A percentile compares a stretch with the other conserved stretches of the same genome.
Conservation (phyloP, 2,888 invertebrate species). For the Penaeus monodon region DNA sequence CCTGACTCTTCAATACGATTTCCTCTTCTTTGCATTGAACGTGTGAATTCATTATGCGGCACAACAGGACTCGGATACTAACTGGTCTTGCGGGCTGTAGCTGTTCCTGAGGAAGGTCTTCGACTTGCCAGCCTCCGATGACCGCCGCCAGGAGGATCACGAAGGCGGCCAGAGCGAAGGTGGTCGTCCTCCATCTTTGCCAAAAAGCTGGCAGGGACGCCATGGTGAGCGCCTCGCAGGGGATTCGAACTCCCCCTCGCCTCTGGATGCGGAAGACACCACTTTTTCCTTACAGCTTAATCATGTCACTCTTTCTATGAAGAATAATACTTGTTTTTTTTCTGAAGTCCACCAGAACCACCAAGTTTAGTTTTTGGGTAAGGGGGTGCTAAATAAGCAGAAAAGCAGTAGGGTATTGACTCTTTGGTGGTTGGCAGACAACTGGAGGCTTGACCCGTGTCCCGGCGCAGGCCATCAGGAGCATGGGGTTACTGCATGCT, state of each 20-base stretch:
- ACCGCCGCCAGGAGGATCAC: slow-evolving; percentile 9
- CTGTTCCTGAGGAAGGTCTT: slow-evolving; percentile 27
- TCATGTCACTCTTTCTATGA: not conserved
- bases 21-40: no score
- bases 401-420: no score
- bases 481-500: no score
- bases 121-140: slow-evolving; percentile 32
- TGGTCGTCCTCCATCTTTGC: not conserved
- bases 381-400: no score
- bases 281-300: not conserved
- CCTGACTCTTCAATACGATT: no score
- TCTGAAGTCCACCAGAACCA: no score
- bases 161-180: slow-evolving; percentile 7
- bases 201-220: not conserved
- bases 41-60: no score
- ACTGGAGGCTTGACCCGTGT: no score
- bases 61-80: not conserved
- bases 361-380: no score
- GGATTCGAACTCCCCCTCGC: not conserved
- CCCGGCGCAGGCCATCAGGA: no score
- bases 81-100: slow-evolving; percentile 45
- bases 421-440: no score
- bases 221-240: slow-evolving; percentile 18
- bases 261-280: slow-evolving; percentile 1
- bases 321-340: not conserved